Base-by-base conservation (phyloP, 2,113 vertebrate species). In the Anoplopoma fimbria region DNA sequence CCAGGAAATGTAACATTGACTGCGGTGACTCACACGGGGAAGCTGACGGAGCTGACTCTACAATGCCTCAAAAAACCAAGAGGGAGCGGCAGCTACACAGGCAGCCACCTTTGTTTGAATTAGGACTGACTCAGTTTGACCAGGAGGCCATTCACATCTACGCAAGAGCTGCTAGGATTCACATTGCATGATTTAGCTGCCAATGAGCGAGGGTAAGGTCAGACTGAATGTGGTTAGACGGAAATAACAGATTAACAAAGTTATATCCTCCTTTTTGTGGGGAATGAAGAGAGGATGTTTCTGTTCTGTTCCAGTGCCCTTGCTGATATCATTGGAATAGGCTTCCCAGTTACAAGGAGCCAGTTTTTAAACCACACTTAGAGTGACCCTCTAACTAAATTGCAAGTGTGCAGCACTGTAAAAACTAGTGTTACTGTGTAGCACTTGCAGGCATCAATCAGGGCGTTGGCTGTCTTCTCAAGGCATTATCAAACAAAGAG, bases 51-150 rank as follows among this genome's bases (percentile, higher is more conserved):
- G 81, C 77, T 67, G 81, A 86, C 84, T 68, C n/a, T 4, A n/a
- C 5, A 25, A 23, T 75, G 78, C 58, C 79, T 83, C 72, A 53
- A 17, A 61, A 77, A 87, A 79, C 69, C 77, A 76, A 80, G 81
- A 93, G 90, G 91, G 93, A 88, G 93, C 84, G 91, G 85, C 85
- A 1, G 64, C n/a, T 75, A 89, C 73, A 77, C 75, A 89, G 86
- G 78, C 81, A 81, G 82, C 82, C 89, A 85, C 84, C 89, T 91
- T 92, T 93, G 89, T 93, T 94, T 93, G 90, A 92, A 86, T 84
- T 91, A 88, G 83, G 72, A 88, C 88, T 64, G 63, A 82, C 85
- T 92, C 72, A 68, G 82, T 88, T 87, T 77, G 89, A 90, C 81
- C 77, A 90, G 75, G 63, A 78, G 89, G 84, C 69, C 73, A 19